Evolutionary conservation across 2,888 invertebrate genomes (phyloP), one percentile per base, ranked within the genome.

Genomic region (Nomada fucata): DNA sequence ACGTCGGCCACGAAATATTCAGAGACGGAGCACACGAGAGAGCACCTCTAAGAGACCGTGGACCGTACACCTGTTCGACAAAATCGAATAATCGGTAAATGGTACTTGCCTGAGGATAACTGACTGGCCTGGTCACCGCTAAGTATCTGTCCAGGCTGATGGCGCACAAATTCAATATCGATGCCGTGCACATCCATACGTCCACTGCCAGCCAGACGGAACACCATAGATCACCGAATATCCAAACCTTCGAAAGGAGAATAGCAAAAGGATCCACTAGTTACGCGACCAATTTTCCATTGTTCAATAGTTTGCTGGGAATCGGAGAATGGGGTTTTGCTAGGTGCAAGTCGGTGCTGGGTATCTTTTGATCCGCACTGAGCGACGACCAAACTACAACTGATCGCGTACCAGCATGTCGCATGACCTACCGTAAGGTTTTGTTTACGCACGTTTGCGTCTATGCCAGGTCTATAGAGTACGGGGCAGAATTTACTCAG

Each of bases 181-280:
- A 98, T 0, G 99, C 98, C 0, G 99, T 99, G 94, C 99, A 99
- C 97, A 99, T 97, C 98, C 99, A 98, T 15, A 99, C 99, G 94
- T 99, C 99, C 76, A 99, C 96, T 0, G 99, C 99, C 84, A 99
- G 95, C 99, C 99, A 99, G 86, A 98, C 96, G 82, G 97, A 97
- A 94, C 99, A 99, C 98, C 99, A 98, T 61, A 98, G 95, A 94
- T 97, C 97, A 68, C 99, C 99, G 93, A 99, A 99, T 90, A 99
- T 97, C 99, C 99, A 99, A 92, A 98, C 97, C 97, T 98, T 95
- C 23, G 47, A 5, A 80, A 64, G 44, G 29, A 42, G 23, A 29
- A 52, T 42, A 42, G 23, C n/a, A 29, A 18, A 65, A n/a, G 18
- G 50, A 44, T 53, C 4, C 26, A 53, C 63, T 55, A 71, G 9